These are phyloP conservation scores for Galleria mellonella DNA, from an alignment of 1,140 invertebrate genomes.

Conservation along the genomic window DNA sequence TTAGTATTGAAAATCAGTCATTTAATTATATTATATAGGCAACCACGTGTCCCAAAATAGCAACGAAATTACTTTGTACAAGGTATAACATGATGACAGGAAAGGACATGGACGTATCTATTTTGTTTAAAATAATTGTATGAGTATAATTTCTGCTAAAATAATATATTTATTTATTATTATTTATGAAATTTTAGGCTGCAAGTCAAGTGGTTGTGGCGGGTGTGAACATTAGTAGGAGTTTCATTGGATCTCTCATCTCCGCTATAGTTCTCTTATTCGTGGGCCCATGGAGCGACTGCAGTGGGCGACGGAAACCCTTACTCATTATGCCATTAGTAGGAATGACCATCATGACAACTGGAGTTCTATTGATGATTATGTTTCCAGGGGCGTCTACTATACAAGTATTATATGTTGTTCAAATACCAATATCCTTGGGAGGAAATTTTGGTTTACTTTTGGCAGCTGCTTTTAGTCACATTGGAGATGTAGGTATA, in stretches of 20 bases:
- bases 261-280: conserved; percentile 56
- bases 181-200: conserved; percentile 37
- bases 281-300: conserved; percentile 69
- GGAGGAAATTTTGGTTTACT: conserved; percentile 64
- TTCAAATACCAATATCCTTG: conserved; percentile 62
- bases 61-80: too few relatives aligned
- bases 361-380: conserved; percentile 45
- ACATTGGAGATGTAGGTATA: conserved; percentile 64
- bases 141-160: too few relatives aligned
- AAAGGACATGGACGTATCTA: too few relatives aligned
- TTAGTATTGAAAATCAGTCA: too few relatives aligned
- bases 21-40: too few relatives aligned
- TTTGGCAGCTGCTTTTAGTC: conserved; percentile 55
- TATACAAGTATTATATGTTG: conserved; percentile 50
- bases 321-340: conserved; percentile 57
- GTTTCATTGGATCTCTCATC: conserved; percentile 58
- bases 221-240: conserved; percentile 49
- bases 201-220: conserved; percentile 61
- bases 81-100: too few relatives aligned
- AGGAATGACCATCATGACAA: conserved; percentile 61
- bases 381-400: conserved; percentile 56
- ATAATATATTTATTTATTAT: too few relatives aligned
- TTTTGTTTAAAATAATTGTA: too few relatives aligned
- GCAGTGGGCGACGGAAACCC: conserved; percentile 64
- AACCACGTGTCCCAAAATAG: too few relatives aligned